Evolutionary conservation across 2,888 invertebrate species (phyloP).

Genomic region (Smittia aterrima): DNA sequence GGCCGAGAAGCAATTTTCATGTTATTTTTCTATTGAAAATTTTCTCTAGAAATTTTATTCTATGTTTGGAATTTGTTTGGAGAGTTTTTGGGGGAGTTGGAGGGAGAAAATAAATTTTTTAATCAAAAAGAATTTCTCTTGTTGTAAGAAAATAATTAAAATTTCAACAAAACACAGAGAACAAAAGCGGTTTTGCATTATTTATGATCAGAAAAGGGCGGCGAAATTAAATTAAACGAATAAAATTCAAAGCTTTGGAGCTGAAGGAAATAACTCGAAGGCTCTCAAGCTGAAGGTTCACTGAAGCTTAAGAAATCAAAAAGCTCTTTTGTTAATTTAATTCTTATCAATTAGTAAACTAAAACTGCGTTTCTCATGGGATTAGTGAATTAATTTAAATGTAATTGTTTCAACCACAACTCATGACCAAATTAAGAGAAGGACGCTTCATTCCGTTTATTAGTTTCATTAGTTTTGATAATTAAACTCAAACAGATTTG

Average conservation of each 20-base stretch:
- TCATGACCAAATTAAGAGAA: too few species aligned
- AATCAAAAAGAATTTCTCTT: constrained; percentile 27
- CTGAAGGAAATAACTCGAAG: too few species aligned
- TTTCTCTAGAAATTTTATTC: constrained; percentile 6
- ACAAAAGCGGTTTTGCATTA: too few species aligned
- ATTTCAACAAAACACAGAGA: too few species aligned
- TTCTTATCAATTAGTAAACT: too few species aligned
- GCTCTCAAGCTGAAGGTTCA: background rate
- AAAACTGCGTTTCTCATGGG: too few species aligned
- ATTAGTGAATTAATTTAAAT: too few species aligned
- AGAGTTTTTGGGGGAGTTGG: background rate
- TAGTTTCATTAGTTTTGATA: too few species aligned
- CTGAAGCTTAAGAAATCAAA: background rate
- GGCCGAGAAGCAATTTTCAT: background rate
- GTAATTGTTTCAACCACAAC: too few species aligned
- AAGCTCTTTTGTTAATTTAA: background rate
- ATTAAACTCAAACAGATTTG: too few species aligned
- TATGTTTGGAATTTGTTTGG: constrained; percentile 3
- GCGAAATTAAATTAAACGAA: constrained; percentile 2
- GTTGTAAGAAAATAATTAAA: constrained; percentile 22
- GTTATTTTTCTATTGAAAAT: constrained; percentile 26
- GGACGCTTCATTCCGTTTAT: too few species aligned
- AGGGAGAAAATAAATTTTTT: constrained; percentile 10
- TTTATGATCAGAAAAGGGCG: background rate
- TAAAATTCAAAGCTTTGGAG: background rate